These are phyloP conservation scores for Lasioglossum vierecki DNA, from an alignment of 2,888 invertebrate genomes.

Conservation along the genomic window DNA sequence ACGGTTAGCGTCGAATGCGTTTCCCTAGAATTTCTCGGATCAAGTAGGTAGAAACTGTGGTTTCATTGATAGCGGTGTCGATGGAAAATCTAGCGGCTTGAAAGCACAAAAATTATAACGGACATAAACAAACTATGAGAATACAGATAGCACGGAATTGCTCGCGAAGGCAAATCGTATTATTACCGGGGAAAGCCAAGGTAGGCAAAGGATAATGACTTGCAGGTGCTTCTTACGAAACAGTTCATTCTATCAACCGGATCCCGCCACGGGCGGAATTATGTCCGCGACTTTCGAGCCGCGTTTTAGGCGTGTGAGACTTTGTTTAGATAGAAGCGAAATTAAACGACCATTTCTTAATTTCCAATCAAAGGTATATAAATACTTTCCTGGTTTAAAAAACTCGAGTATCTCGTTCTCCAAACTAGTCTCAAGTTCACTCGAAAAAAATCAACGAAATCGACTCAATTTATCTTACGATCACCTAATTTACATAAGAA, in stretches of 20 bases:
- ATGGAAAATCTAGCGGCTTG: too few relatives aligned
- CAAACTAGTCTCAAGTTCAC: background rate
- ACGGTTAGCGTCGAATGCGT: background rate
- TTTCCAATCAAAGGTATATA: background rate
- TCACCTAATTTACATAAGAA: slow-evolving; percentile 1
- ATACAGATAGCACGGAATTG: too few relatives aligned
- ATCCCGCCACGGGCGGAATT: slow-evolving; percentile 43
- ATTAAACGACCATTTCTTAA: background rate
- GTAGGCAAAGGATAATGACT: slow-evolving; percentile 66
- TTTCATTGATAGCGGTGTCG: too few relatives aligned
- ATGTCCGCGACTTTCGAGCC: slow-evolving; percentile 47
- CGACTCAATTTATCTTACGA: slow-evolving; percentile 18
- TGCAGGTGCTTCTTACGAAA: slow-evolving; percentile 70
- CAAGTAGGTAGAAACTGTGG: slow-evolving; percentile 6
- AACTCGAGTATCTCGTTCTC: background rate
- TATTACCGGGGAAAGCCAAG: slow-evolving; percentile 64
- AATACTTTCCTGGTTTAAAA: background rate
- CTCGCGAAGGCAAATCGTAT: slow-evolving; percentile 44
- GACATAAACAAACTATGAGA: too few relatives aligned
- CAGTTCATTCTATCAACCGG: slow-evolving; percentile 51
- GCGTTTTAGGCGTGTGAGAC: slow-evolving; percentile 26
- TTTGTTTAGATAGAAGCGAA: slow-evolving; percentile 26
- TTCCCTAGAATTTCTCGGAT: background rate
- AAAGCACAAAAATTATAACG: too few relatives aligned
- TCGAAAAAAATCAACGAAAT: background rate